Evolutionary conservation across 2,888 invertebrate species (phyloP).

Genomic region (Argyresthia goedartella): DNA sequence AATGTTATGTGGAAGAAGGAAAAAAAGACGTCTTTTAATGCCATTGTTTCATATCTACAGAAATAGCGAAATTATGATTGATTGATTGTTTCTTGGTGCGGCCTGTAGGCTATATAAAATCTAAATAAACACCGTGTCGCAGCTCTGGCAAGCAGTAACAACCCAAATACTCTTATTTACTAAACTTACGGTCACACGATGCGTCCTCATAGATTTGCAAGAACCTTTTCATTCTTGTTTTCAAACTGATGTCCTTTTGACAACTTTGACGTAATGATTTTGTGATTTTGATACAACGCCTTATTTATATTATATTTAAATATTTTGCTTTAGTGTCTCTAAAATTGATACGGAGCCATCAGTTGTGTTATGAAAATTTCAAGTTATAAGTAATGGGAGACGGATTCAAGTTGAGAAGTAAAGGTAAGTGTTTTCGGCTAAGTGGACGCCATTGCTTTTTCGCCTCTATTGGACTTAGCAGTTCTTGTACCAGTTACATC

Average conservation of each 20-base stretch:
- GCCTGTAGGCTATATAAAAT: too few relatives aligned
- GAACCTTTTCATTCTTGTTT: slow-evolving; percentile 38
- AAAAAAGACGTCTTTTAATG: too few relatives aligned
- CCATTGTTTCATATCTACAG: too few relatives aligned
- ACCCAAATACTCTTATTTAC: too few relatives aligned
- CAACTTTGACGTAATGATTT: slow-evolving; percentile 64
- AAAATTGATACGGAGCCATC: slow-evolving; percentile 33
- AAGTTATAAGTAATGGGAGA: slow-evolving; percentile 62
- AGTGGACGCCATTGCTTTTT: background rate
- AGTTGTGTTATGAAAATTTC: slow-evolving; percentile 53
- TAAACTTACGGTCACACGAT: too few relatives aligned
- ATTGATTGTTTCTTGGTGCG: too few relatives aligned
- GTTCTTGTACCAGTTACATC: too few relatives aligned
- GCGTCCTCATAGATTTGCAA: slow-evolving; percentile 38
- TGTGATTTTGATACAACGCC: slow-evolving; percentile 45
- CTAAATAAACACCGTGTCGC: too few relatives aligned
- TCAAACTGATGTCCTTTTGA: slow-evolving; percentile 41
- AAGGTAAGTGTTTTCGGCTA: slow-evolving; percentile 29
- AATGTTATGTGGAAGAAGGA: too few relatives aligned
- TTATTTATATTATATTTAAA: slow-evolving; percentile 38
- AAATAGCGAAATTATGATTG: too few relatives aligned
- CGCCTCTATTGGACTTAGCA: too few relatives aligned
- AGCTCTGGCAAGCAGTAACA: too few relatives aligned
- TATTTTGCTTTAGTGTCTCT: slow-evolving; percentile 37
- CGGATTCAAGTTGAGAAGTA: slow-evolving; percentile 41